Percentiles rank a stretch among this genome's conserved stretches.
These are phyloP conservation scores for Auanema freiburgensis DNA, from an alignment of 2,888 invertebrate genomes.

Conservation along the genomic window DNA sequence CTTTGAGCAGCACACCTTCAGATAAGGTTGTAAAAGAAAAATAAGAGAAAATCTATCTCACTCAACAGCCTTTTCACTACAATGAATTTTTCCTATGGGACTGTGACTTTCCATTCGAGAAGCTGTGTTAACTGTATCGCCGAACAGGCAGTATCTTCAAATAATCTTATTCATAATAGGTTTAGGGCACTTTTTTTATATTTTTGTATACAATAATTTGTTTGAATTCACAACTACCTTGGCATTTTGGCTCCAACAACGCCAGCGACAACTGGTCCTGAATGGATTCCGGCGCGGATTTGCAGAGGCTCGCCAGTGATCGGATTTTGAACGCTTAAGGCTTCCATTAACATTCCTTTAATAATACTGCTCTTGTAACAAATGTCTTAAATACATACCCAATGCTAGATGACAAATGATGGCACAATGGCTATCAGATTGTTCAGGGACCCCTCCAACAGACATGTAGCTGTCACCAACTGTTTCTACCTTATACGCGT, in stretches of 20 bases:
- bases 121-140: constrained; percentile 56
- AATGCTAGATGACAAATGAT: constrained; percentile 63
- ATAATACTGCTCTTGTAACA: not conserved
- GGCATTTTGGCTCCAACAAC: constrained; percentile 59
- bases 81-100: constrained; percentile 51
- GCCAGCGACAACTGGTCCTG: constrained; percentile 58
- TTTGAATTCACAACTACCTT: constrained; percentile 25
- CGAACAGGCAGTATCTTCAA: constrained; percentile 54
- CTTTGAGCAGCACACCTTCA: constrained; percentile 46
- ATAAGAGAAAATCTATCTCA: constrained; percentile 16
- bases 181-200: no score
- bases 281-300: constrained; percentile 57
- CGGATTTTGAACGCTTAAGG: constrained; percentile 56
- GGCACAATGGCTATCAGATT: constrained; percentile 59
- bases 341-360: constrained; percentile 62
- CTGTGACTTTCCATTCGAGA: constrained; percentile 55
- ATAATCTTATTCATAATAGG: not conserved
- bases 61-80: constrained; percentile 46
- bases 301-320: constrained; percentile 42
- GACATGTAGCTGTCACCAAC: constrained; percentile 59
- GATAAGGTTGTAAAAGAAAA: constrained; percentile 5
- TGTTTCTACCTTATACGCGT: constrained; percentile 57
- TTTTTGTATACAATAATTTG: not conserved
- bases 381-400: constrained; percentile 33
- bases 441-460: constrained; percentile 56